These are phyloP conservation scores for Indicator indicator DNA, from an alignment of 2,113 vertebrate species.

Conservation along the genomic window DNA sequence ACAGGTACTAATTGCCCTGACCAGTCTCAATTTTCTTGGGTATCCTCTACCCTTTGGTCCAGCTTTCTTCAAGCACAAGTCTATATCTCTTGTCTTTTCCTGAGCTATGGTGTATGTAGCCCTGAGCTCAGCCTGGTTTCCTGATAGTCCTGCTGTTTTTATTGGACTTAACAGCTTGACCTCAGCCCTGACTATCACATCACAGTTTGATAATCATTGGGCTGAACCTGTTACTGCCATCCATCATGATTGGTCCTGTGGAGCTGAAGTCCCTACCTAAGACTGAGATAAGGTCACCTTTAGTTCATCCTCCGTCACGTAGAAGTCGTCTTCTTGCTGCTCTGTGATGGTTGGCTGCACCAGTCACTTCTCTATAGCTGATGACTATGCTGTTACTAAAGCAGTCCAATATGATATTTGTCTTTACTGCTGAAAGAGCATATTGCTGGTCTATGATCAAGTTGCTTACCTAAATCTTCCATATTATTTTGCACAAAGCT, in stretches of 20 bases:
- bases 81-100: background rate
- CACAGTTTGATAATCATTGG: background rate
- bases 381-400: background rate
- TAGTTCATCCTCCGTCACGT: background rate
- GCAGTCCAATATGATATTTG: background rate
- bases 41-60: background rate
- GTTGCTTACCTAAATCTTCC: background rate
- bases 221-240: background rate
- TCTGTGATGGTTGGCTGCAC: background rate
- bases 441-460: background rate
- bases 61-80: background rate
- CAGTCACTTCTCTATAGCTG: rapidly evolving
- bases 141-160: background rate
- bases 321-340: background rate
- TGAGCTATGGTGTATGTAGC: background rate
- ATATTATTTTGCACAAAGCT: background rate
- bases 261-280: background rate
- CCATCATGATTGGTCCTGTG: background rate
- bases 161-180: background rate
- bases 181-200: background rate
- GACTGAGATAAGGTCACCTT: background rate
- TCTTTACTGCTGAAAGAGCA: rapidly evolving
- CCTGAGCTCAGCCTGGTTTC: background rate
- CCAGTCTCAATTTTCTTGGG: rapidly evolving
- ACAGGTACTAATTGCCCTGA: background rate